phyloP scores from a whole-genome alignment of 2,113 vertebrate species.

The Eonycteris spelaea region DNA sequence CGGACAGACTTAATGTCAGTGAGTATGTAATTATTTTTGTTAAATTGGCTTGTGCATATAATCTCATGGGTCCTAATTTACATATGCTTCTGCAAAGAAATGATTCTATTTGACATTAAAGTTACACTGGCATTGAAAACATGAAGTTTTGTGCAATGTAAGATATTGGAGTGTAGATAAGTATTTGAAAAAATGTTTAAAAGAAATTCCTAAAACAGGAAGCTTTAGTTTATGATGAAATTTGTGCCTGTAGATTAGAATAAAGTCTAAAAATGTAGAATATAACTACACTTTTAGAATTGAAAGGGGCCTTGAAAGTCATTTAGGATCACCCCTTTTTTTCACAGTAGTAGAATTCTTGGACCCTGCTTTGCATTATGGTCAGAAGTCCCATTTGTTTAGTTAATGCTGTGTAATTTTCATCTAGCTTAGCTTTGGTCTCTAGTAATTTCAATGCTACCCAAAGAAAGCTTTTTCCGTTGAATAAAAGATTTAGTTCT shows the following conservation, averaged over 20 bases:
- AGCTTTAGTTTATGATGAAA: neutral
- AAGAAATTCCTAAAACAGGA: slow-evolving; percentile 19
- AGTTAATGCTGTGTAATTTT: slow-evolving; percentile 8
- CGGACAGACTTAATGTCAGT: neutral
- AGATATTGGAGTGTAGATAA: neutral
- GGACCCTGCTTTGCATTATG: neutral
- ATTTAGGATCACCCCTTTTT: neutral
- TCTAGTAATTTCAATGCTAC: neutral
- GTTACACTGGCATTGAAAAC: slow-evolving; percentile 25
- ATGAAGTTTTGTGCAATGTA: neutral
- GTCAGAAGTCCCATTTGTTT: slow-evolving; percentile 1
- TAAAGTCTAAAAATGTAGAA: neutral
- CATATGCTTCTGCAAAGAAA: slow-evolving; percentile 5
- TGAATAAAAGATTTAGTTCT: slow-evolving; percentile 25
- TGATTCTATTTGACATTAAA: slow-evolving; percentile 1
- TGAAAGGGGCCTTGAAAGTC: neutral
- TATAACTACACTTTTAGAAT: neutral
- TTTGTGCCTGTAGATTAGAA: neutral
- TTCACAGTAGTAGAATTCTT: neutral
- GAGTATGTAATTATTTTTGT: neutral
- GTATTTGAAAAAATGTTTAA: neutral
- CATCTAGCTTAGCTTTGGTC: neutral
- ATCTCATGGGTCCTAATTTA: neutral
- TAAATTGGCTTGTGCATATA: neutral
- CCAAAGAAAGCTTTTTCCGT: neutral